phyloP scores from a whole-genome alignment of 1,140 invertebrate genomes.

The Pseudobourletiella spinata region DNA sequence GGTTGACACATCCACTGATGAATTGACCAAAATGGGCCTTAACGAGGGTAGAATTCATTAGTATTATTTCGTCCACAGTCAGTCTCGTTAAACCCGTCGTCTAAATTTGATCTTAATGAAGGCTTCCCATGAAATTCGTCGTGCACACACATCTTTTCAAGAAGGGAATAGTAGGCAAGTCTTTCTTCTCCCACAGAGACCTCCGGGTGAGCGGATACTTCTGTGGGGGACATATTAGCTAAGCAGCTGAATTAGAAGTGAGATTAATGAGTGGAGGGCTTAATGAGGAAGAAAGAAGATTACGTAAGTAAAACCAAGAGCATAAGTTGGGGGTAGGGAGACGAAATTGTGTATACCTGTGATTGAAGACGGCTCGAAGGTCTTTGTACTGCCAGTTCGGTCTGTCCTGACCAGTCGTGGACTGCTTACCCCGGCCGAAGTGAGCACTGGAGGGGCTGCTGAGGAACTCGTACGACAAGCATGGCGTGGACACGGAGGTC shows the following conservation, averaged over 20 bases:
- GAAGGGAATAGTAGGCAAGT: not conserved
- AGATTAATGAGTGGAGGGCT: not conserved
- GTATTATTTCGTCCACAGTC: too few relatives aligned
- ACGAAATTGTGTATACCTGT: conserved; percentile 14
- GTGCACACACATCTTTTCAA: too few relatives aligned
- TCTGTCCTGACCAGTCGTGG: not conserved
- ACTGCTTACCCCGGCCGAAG: not conserved
- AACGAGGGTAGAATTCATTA: too few relatives aligned
- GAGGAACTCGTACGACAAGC: conserved; percentile 28
- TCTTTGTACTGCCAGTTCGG: conserved; percentile 30
- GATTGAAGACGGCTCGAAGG: conserved; percentile 28
- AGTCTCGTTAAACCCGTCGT: too few relatives aligned
- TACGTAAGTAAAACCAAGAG: not conserved
- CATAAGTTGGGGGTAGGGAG: not conserved
- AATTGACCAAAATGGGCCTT: too few relatives aligned
- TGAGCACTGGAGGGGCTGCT: conserved; percentile 4
- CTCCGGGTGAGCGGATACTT: too few relatives aligned
- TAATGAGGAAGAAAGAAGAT: not conserved
- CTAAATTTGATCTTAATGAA: too few relatives aligned
- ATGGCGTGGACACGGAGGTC: conserved; percentile 3
- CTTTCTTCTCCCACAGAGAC: too few relatives aligned
- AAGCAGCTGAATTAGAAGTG: too few relatives aligned
- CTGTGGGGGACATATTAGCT: too few relatives aligned
- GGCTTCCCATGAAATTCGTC: too few relatives aligned
- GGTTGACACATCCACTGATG: too few relatives aligned